These are phyloP conservation scores for Euwallacea fornicatus DNA, from an alignment of 1,140 invertebrate species.

Conservation along the genomic window DNA sequence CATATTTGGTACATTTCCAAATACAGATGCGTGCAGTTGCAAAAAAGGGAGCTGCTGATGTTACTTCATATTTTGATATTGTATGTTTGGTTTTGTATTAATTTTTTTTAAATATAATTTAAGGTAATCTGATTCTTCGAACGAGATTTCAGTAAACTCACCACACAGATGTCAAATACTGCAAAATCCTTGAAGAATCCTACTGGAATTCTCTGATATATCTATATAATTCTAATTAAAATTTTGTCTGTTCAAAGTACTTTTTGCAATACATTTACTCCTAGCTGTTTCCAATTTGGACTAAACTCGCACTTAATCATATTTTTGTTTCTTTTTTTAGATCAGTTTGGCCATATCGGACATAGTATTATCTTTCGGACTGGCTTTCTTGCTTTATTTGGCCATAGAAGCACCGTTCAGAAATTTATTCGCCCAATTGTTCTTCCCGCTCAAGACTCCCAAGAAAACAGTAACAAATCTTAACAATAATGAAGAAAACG, in stretches of 20 bases:
- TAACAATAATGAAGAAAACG: conserved; percentile 33
- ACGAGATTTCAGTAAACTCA: too few species aligned
- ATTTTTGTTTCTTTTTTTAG: conserved; percentile 30
- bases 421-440: conserved; percentile 49
- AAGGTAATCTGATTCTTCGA: background rate
- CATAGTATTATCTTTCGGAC: conserved; percentile 50
- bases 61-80: conserved; percentile 47
- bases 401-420: conserved; percentile 57
- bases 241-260: background rate
- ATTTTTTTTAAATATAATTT: conserved; percentile 36
- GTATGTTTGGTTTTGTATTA: conserved; percentile 46
- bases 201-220: too few species aligned
- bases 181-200: too few species aligned
- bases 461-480: conserved; percentile 15
- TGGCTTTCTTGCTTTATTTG: conserved; percentile 54
- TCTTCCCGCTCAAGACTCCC: conserved; percentile 20
- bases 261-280: background rate
- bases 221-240: too few species aligned
- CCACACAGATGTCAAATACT: too few species aligned
- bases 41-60: conserved; percentile 51
- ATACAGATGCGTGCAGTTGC: conserved; percentile 56
- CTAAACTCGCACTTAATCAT: background rate
- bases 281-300: background rate
- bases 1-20: conserved; percentile 65
- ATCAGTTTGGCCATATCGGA: conserved; percentile 48